These are phyloP conservation scores for Adela reaumurella DNA, from an alignment of 2,888 invertebrate genomes.

Conservation along the genomic window DNA sequence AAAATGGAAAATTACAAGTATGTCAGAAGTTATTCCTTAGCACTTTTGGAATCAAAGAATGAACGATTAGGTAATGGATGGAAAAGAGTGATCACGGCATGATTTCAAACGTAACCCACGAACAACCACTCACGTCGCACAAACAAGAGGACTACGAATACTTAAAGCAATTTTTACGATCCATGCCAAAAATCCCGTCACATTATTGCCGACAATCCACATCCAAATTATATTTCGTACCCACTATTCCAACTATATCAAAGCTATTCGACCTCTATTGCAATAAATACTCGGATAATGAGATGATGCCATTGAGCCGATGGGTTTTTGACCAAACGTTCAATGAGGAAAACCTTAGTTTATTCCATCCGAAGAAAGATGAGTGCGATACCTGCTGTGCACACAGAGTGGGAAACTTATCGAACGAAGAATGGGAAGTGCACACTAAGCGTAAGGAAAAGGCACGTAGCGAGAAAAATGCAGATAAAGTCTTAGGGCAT, in stretches of 20 bases:
- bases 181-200: constrained; percentile 14
- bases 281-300: constrained; percentile 9
- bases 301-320: constrained; percentile 8
- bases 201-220: constrained; percentile 14
- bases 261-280: constrained; percentile 11
- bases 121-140: not conserved
- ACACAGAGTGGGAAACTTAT: constrained; percentile 13
- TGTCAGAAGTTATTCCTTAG: constrained; percentile 13
- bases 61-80: constrained; percentile 9
- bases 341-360: constrained; percentile 11
- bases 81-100: constrained; percentile 6
- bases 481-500: constrained; percentile 13
- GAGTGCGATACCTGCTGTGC: constrained; percentile 14
- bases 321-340: constrained; percentile 13
- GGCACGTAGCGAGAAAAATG: constrained; percentile 14
- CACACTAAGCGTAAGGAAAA: constrained; percentile 12
- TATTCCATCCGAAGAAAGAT: constrained; percentile 16
- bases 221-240: constrained; percentile 14
- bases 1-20: constrained; percentile 6
- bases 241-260: constrained; percentile 7
- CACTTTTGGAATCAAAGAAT: constrained; percentile 12
- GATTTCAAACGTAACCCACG: not conserved
- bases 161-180: constrained; percentile 8
- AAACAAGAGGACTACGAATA: constrained; percentile 4
- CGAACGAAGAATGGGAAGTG: constrained; percentile 11